phyloP scores from a whole-genome alignment of 2,888 invertebrate genomes.

The Xanthorhoe designata region DNA sequence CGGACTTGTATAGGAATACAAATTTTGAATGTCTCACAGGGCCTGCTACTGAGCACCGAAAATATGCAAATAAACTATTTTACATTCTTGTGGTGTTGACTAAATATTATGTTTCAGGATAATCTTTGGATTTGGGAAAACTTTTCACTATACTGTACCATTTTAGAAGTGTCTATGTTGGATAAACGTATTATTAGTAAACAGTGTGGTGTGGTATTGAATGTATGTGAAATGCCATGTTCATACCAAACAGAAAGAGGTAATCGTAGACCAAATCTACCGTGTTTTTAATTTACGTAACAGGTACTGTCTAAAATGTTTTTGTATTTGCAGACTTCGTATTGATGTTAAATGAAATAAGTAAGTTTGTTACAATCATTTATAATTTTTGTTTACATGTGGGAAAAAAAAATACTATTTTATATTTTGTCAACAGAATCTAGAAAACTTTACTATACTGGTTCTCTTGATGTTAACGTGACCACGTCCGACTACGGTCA shows the following conservation, averaged over 20 bases:
- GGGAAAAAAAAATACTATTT: not conserved
- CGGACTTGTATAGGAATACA: too few relatives aligned
- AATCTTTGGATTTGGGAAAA: conserved; percentile 87
- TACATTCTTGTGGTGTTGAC: not conserved
- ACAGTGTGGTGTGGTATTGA: conserved; percentile 88
- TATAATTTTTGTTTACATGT: not conserved
- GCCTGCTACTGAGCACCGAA: too few relatives aligned
- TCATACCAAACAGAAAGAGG: conserved; percentile 55
- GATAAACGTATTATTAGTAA: conserved; percentile 83
- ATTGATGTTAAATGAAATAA: conserved; percentile 55
- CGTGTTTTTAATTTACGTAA: not conserved
- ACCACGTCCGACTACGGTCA: conserved; percentile 55
- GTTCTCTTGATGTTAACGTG: conserved; percentile 57
- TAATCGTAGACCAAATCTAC: not conserved
- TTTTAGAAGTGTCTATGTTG: conserved; percentile 89
- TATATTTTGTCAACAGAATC: conserved; percentile 47
- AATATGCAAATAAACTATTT: not conserved
- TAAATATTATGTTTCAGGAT: conserved; percentile 70
- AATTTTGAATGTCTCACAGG: too few relatives aligned
- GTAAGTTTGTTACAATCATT: conserved; percentile 52
- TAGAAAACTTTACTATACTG: conserved; percentile 70
- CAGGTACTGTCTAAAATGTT: not conserved
- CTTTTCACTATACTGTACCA: conserved; percentile 87
- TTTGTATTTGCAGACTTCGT: conserved; percentile 62
- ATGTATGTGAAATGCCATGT: conserved; percentile 86